Evolutionary conservation across 2,797 vertebrate species (phyloP).

Genomic region (Melanotaenia trifasciata): DNA sequence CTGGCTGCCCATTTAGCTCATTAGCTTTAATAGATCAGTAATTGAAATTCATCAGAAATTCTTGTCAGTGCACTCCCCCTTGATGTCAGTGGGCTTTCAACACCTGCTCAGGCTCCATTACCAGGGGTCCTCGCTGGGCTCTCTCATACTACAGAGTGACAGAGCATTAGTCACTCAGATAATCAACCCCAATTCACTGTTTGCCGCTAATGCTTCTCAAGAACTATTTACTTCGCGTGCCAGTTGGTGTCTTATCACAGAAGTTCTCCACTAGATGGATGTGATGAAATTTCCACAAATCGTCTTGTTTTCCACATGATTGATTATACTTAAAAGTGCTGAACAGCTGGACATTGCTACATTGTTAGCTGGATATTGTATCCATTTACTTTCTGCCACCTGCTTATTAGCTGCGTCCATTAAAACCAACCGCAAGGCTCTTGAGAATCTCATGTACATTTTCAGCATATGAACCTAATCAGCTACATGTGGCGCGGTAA

Average conservation of each 20-base stretch:
- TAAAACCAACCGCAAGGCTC: conserved; percentile 8
- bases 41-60: conserved; percentile 98
- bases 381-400: conserved; percentile 33
- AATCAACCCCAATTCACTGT: conserved; percentile 91
- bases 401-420: conserved; percentile 33
- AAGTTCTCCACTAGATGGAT: conserved; percentile 51
- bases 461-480: background rate
- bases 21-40: conserved; percentile 96
- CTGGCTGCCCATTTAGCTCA: conserved; percentile 88
- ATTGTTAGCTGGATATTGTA: conserved; percentile 39
- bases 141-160: conserved; percentile 89
- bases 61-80: conserved; percentile 91
- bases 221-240: conserved; percentile 72
- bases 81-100: conserved; percentile 88
- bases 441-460: conserved; percentile 9
- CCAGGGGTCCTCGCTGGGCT: conserved; percentile 90
- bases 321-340: conserved; percentile 33
- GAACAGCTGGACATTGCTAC: conserved; percentile 54
- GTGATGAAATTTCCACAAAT: conserved; percentile 40
- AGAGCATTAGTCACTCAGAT: conserved; percentile 95
- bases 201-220: conserved; percentile 83
- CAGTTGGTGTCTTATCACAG: conserved; percentile 62
- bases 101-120: conserved; percentile 93
- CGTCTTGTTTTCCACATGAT: conserved; percentile 50
- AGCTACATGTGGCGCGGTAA: background rate